Evolutionary conservation across 2,888 invertebrate species (phyloP).

Genomic region (Microctonus brassicae): DNA sequence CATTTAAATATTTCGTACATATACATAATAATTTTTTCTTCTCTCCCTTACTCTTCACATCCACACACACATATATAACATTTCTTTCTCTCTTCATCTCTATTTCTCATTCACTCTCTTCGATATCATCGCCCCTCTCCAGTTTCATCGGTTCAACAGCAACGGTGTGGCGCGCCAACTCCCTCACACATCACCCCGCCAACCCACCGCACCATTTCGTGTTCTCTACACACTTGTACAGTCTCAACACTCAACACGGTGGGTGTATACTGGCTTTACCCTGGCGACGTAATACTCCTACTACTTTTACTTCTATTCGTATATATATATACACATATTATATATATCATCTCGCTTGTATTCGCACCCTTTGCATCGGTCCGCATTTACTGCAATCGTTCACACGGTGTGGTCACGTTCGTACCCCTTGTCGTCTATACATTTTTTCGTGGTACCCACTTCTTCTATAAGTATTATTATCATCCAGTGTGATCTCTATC

Average conservation of each 20-base stretch:
- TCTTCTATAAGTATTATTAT: slow-evolving; percentile 40
- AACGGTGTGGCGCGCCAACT: slow-evolving; percentile 25
- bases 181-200: slow-evolving; percentile 37
- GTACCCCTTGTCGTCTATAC: slow-evolving; percentile 32
- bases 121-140: slow-evolving; percentile 10
- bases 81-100: slow-evolving; percentile 28
- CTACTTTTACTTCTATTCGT: slow-evolving; percentile 18
- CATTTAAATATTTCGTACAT: no score
- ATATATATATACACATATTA: no score
- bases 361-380: slow-evolving; percentile 23
- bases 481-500: background rate
- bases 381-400: slow-evolving; percentile 23
- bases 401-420: slow-evolving; percentile 50
- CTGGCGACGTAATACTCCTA: slow-evolving; percentile 38
- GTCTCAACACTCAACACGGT: slow-evolving; percentile 40
- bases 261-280: slow-evolving; percentile 19
- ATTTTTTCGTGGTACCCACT: slow-evolving; percentile 37
- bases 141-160: slow-evolving; percentile 23
- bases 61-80: no score
- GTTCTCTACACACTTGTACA: slow-evolving; percentile 26
- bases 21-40: background rate
- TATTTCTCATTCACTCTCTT: slow-evolving; percentile 8
- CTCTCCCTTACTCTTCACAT: slow-evolving; percentile 35
- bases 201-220: slow-evolving; percentile 35
- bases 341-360: slow-evolving; percentile 26